Evolutionary conservation across 2,888 invertebrate genomes (phyloP), one percentile per base, ranked within the genome.

Genomic region (Norana najaformis): DNA sequence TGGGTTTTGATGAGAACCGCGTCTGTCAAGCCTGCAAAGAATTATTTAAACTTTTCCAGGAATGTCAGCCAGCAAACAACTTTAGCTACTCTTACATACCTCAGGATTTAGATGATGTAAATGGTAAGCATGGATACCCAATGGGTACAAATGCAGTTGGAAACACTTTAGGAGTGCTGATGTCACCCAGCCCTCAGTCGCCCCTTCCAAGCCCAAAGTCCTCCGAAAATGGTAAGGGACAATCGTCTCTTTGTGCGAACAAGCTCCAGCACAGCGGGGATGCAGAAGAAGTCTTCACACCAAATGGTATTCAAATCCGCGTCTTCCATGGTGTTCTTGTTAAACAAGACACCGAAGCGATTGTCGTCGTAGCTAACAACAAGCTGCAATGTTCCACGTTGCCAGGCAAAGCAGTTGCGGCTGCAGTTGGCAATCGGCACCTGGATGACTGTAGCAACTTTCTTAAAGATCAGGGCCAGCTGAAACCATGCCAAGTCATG

Each of bases 401-500:
- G 35, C 35, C 20, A 16, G 36, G 83, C 83, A 85, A 37, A n/a
- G 30, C 85, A 23, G 85, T 85, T 37, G 8, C 35, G 85, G 85
- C 85, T 85, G 85, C 85, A 0, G 34, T 85, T 35, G 85, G 85
- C 85, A 23, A 20, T 6, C 35, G 23, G 2, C 85, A 85, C 36
- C 18, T 5, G 34, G 37, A 85, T 16, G 85, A 85, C 85, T 85
- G 85, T 85, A 37, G 37, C 85, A 85, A 8, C 37, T 85, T 36
- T 16, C 36, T 85, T 5, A 35, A 23, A 20, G 85, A 8, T 5
- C 35, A 85, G 2, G 85, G 85, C 14, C 36, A 35, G 35, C 85
- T 85, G 37, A 85, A 85, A 37, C 85, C 85, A 6, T 35, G 85
- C 35, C 85, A 85, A 35, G 85, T 85, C 36, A 36, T 85, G 85